Base-by-base conservation (phyloP, 2,888 invertebrate genomes). In the Eucera pruinosa region DNA sequence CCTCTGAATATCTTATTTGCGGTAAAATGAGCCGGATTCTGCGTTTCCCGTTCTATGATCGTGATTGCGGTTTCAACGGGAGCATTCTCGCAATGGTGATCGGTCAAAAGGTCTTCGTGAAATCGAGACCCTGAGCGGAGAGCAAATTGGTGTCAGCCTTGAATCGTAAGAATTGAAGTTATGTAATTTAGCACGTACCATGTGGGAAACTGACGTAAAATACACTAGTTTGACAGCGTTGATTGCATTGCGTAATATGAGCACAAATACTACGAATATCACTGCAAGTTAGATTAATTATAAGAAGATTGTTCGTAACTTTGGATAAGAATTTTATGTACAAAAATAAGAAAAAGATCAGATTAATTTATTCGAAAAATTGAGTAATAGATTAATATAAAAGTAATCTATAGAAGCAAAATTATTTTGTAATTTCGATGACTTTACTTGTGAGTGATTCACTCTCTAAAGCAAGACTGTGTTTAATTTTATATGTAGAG, bases 71-170 rank as follows among this genome's bases (percentile, higher is more conserved):
- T 62, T 33, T 23, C n/a, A 36, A 27, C 4, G 15, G 4, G 15
- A 30, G 11, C 30, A 25, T 11, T 3, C 39, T 7, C 6, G 2
- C 30, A n/a, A 18, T 25, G 4, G 11, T n/a, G 30, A 55, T 25
- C 30, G 50, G 50, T 60, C 50, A 45, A 72, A 58, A 61, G 68
- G 45, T 73, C 47, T 54, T 41, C 48, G 13, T 27, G 60, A 80
- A 78, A 83, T 78, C 52, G 64, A 52, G 55, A 72, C 47, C 25
- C 30, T n/a, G 52, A 43, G 39, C 54, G 30, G 27, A 39, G 54
- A 36, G 30, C 23, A 73, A 81, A 83, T 84, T 71, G 55, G n/a
- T 60, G 65, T 52, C 62, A 73, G 61, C 78, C 81, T 81, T 81
- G 81, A 73, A 61, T 50, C 54, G 18, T 33, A 72, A 68, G 75